Evolutionary conservation across 2,797 vertebrate genomes (phyloP), one percentile per base, ranked within the genome.

Genomic region (Enteromius treurensis): DNA sequence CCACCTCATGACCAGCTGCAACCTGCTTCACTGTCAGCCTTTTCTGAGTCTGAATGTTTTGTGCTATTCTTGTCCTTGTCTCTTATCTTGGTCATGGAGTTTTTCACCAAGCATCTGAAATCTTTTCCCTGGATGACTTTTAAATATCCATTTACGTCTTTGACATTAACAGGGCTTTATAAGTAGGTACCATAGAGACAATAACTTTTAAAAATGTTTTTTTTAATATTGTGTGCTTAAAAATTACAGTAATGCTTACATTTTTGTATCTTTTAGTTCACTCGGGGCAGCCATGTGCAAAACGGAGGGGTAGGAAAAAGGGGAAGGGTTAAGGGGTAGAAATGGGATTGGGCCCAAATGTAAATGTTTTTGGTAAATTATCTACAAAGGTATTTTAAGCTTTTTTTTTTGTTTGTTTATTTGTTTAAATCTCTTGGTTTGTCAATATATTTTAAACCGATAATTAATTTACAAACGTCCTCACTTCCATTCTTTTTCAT

Each of bases 31-130:
- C 69, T 78, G 49, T 73, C 77, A 79, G 49, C 69, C 83, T 85
- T 87, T 81, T 77, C 37, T 87, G 49, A 73, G 79, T 83, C 74
- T 71, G 60, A 80, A 62, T 80, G 77, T 81, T 70, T 55, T 42
- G 11, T 83, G 77, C 71, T 86, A 80, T 88, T 89, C 82, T 85
- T 73, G 74, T 83, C 80, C 58, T 78, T 65, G 64, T 81, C 74
- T 79, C 7, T 40, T 40, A 40, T 40, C 37, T 40, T 40, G 37
- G 49, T 65, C 78, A 79, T 37, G 0, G 34, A 77, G 77, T 32
- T 55, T 60, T 70, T 42, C 68, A 65, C 53, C 17, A 53, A n/a
- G 62, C 75, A 58, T 75, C 68, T 32, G 19, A 85, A 80, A 80
- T 68, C 17, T 73, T 80, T 73, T 32, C 65, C 9, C 68, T 45